Evolutionary conservation across 2,888 invertebrate species (phyloP).

Genomic region (Ormyrus pomaceus): DNA sequence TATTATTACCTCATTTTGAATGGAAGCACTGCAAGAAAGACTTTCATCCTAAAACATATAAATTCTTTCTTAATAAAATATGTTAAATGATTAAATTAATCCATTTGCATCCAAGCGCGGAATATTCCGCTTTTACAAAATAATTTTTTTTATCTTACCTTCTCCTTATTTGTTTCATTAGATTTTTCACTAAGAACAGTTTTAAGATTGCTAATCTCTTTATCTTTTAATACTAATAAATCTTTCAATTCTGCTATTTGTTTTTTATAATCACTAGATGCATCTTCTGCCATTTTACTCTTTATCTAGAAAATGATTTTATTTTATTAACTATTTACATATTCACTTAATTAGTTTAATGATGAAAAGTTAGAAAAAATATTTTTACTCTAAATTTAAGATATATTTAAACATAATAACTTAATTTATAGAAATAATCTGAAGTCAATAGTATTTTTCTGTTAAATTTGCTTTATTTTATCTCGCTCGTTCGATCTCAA

Average conservation of each 20-base stretch:
- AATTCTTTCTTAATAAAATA: constrained; percentile 8
- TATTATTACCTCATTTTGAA: constrained; percentile 43
- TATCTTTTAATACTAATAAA: constrained; percentile 34
- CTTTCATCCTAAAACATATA: constrained; percentile 40
- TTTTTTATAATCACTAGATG: neutral
- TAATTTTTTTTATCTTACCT: constrained; percentile 42
- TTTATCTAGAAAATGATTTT: constrained; percentile 32
- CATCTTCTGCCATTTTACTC: constrained; percentile 18
- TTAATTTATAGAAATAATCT: no score
- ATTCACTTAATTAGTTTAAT: no score
- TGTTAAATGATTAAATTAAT: neutral
- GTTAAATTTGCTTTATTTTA: no score
- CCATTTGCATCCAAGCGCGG: no score
- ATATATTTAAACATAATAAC: no score
- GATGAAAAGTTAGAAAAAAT: no score
- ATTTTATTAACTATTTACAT: neutral
- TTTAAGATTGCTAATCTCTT: constrained; percentile 49
- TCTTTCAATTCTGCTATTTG: constrained; percentile 45
- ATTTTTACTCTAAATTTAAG: no score
- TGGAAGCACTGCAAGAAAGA: neutral
- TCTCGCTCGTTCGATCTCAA: no score
- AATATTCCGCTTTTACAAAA: neutral
- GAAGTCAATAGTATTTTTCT: no score
- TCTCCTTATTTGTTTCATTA: constrained; percentile 38
- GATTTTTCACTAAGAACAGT: constrained; percentile 20